Conservation (phyloP, 2,113 vertebrate genomes). For the Tenrec ecaudatus region DNA sequence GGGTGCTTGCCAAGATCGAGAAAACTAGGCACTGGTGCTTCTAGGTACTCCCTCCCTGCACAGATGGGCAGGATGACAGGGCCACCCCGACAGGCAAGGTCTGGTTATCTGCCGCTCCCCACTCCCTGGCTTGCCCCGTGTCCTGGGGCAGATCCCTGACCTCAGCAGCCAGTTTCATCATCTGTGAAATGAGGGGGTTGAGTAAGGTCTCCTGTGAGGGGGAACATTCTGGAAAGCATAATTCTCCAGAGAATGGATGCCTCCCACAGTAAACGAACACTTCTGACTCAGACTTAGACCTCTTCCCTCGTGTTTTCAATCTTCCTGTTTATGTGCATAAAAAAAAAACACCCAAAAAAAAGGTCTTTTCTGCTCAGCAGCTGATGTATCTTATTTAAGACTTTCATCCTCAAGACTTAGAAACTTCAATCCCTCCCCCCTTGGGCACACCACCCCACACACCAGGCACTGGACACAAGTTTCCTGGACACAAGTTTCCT, state of each 20-base stretch:
- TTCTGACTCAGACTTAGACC: slow-evolving; percentile 66
- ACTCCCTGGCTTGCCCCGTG: not conserved
- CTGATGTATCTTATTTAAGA: not conserved
- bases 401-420: not conserved
- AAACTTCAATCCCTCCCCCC: slow-evolving; percentile 37
- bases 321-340: slow-evolving; percentile 66
- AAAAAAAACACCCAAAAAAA: not conserved
- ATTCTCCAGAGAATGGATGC: slow-evolving; percentile 58
- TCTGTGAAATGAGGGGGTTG: slow-evolving; percentile 66
- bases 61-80: not conserved
- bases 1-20: not conserved
- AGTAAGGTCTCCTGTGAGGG: slow-evolving; percentile 33
- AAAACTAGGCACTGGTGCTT: not conserved
- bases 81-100: not conserved
- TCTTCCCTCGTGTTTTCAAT: slow-evolving; percentile 55
- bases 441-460: not conserved
- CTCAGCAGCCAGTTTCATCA: slow-evolving; percentile 17
- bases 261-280: not conserved
- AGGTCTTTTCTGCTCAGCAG: slow-evolving; percentile 42
- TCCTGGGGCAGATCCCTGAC: slow-evolving; percentile 35
- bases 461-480: not conserved
- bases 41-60: not conserved
- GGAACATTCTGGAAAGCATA: slow-evolving; percentile 30
- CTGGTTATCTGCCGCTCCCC: not conserved
- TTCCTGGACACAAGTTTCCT: no score